These are phyloP conservation scores for Sesamia inferens DNA, from an alignment of 2,888 invertebrate genomes.

Conservation along the genomic window DNA sequence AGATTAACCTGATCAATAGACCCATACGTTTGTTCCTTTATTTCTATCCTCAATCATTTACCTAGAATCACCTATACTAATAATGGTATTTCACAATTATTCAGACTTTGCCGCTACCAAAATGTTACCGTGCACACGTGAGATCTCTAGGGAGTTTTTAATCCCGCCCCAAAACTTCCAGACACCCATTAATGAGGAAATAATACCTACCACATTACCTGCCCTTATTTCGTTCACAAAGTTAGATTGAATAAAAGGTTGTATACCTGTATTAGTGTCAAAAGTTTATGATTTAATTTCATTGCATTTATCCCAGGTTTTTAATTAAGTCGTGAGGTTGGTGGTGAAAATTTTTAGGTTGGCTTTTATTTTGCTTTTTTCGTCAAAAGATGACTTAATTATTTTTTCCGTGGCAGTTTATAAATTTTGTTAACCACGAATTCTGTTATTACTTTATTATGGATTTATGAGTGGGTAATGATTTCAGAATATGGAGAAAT, in stretches of 20 bases:
- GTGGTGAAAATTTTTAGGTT: constrained; percentile 39
- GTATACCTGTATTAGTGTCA: constrained; percentile 78
- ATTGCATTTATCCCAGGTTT: constrained; percentile 67
- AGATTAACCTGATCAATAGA: background rate
- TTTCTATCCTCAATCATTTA: background rate
- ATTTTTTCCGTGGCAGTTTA: constrained; percentile 28
- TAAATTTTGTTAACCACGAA: constrained; percentile 17
- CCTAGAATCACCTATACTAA: background rate
- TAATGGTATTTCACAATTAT: constrained; percentile 47
- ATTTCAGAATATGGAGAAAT: background rate
- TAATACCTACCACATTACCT: constrained; percentile 86
- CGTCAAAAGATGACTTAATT: constrained; percentile 42
- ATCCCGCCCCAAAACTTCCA: constrained; percentile 80
- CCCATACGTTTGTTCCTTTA: background rate
- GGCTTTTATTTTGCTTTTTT: constrained; percentile 30
- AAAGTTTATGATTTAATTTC: constrained; percentile 84
- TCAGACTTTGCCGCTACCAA: constrained; percentile 27
- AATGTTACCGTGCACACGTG: constrained; percentile 79
- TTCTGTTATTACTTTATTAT: background rate
- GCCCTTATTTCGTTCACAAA: constrained; percentile 81
- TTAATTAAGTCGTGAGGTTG: constrained; percentile 52
- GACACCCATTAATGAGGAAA: constrained; percentile 86
- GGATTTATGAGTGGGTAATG: background rate
- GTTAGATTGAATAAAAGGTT: constrained; percentile 88
- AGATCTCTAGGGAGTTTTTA: constrained; percentile 85